These are phyloP conservation scores for Mycetomoellerius zeteki DNA, from an alignment of 1,140 invertebrate genomes.

Conservation along the genomic window DNA sequence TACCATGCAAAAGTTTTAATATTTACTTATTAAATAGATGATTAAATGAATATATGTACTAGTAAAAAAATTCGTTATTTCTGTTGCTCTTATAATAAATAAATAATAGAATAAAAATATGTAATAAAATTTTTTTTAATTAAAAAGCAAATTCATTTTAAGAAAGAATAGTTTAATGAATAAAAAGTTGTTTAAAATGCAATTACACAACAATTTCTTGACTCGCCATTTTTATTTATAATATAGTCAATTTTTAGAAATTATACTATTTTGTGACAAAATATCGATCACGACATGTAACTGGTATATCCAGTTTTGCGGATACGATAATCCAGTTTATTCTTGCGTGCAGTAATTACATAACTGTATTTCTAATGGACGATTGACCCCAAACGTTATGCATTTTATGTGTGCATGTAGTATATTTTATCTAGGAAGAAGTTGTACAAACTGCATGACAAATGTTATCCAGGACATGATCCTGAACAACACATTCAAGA, in stretches of 20 bases:
- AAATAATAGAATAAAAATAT: neutral
- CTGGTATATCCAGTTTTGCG: conserved; percentile 38
- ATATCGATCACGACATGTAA: conserved; percentile 24
- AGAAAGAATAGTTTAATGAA: neutral
- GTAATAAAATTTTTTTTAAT: neutral
- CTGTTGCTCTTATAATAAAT: neutral
- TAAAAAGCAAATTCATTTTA: neutral
- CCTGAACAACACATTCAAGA: no score
- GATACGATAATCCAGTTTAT: conserved; percentile 29
- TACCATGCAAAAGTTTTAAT: no score
- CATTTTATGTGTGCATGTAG: neutral
- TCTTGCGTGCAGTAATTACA: conserved; percentile 25
- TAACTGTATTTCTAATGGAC: conserved; percentile 41
- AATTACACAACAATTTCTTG: neutral
- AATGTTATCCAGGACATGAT: no score
- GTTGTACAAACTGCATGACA: neutral
- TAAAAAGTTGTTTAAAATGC: neutral
- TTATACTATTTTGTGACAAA: neutral
- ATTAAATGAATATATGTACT: neutral
- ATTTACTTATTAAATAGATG: no score
- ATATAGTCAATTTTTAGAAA: neutral
- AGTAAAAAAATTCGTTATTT: neutral
- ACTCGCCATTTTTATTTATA: neutral
- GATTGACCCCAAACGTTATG: neutral
- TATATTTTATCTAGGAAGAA: neutral